Evolutionary conservation across 2,888 invertebrate genomes (phyloP).

Genomic region (Diarsia dahlii): DNA sequence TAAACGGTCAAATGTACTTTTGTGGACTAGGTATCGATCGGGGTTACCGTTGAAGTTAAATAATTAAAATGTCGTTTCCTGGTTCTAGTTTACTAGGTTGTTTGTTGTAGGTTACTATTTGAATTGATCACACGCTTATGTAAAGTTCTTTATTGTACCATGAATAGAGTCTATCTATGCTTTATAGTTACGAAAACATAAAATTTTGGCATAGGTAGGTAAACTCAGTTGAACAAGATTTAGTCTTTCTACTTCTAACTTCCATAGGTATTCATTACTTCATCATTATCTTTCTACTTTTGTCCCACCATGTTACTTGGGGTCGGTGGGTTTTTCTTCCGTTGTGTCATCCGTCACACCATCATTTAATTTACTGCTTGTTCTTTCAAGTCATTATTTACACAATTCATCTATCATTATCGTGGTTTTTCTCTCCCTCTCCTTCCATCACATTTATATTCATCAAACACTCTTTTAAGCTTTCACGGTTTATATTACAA

Average conservation of each 20-base stretch:
- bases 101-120: background rate
- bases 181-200: background rate
- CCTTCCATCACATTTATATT: too few relatives aligned
- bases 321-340: too few relatives aligned
- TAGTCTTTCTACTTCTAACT: background rate
- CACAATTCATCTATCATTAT: too few relatives aligned
- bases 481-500: too few relatives aligned
- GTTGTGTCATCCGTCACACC: too few relatives aligned
- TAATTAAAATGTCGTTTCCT: slow-evolving; percentile 29
- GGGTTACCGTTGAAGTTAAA: slow-evolving; percentile 37
- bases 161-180: background rate
- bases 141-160: background rate
- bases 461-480: too few relatives aligned
- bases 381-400: too few relatives aligned
- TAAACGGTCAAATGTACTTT: slow-evolving; percentile 19
- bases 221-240: background rate
- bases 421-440: too few relatives aligned
- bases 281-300: too few relatives aligned
- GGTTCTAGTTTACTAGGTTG: slow-evolving; percentile 2
- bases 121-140: background rate
- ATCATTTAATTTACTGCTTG: too few relatives aligned
- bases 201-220: background rate
- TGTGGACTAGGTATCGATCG: slow-evolving; percentile 38
- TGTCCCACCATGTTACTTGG: too few relatives aligned
- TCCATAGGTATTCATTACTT: background rate